A percentile compares a stretch with the other conserved stretches of the same genome.
These are phyloP conservation scores for Tigriopus japonicus DNA, from an alignment of 1,140 invertebrate genomes.

Conservation along the genomic window DNA sequence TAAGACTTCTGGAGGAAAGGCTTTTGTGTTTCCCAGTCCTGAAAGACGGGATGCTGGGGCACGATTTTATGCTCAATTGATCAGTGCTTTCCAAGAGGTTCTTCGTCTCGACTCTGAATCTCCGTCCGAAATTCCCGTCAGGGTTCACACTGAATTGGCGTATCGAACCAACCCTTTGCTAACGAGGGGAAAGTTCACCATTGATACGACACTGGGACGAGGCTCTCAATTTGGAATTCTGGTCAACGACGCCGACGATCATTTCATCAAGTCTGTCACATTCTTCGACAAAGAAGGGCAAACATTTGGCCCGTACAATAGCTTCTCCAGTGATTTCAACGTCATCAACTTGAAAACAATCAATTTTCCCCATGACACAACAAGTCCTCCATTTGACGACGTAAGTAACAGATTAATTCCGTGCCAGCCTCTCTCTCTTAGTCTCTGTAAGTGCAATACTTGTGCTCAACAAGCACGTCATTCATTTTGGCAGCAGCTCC, in stretches of 20 bases:
- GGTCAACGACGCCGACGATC: slow-evolving; percentile 11
- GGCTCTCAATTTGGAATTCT: background rate
- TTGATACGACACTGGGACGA: slow-evolving; percentile 5
- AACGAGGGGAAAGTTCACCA: background rate
- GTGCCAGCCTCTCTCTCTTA: too few species aligned
- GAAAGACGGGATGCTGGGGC: background rate
- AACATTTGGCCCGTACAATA: slow-evolving; percentile 10
- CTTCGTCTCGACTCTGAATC: background rate
- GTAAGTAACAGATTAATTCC: slow-evolving; percentile 1
- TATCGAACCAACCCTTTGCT: background rate
- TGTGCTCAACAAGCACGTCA: background rate
- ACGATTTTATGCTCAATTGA: background rate
- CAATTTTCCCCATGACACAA: slow-evolving; percentile 1
- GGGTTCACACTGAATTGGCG: background rate
- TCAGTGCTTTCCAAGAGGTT: background rate
- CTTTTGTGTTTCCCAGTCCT: slow-evolving; percentile 1
- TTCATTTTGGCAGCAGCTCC: too few species aligned
- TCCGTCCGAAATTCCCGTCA: background rate
- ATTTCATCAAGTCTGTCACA: slow-evolving; percentile 12
- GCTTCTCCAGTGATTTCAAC: slow-evolving; percentile 3
- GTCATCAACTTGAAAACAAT: slow-evolving; percentile 14
- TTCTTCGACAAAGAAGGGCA: slow-evolving; percentile 9
- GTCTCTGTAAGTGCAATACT: background rate
- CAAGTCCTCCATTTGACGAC: slow-evolving; percentile 5
- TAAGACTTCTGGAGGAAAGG: slow-evolving; percentile 5